Percentiles rank a stretch among this genome's conserved stretches.
phyloP scores from a whole-genome alignment of 2,888 invertebrate genomes.

The Orgyia antiqua region DNA sequence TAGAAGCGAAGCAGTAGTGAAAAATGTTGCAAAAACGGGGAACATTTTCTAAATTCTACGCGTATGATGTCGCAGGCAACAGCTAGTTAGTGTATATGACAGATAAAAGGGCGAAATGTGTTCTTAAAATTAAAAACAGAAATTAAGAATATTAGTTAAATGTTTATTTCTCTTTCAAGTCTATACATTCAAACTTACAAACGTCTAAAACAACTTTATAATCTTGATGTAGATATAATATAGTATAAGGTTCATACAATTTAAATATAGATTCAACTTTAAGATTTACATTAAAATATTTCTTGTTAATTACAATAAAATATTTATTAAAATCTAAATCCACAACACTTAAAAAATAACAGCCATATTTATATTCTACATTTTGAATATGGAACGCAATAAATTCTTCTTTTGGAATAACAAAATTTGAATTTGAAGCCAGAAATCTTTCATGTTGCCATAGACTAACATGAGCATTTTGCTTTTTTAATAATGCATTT shows the following conservation, averaged over 20 bases:
- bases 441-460: conserved; percentile 77
- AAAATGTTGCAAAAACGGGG: too few relatives aligned
- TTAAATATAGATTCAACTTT: conserved; percentile 38
- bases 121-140: too few relatives aligned
- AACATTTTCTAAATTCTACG: too few relatives aligned
- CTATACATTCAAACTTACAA: conserved; percentile 54
- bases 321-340: conserved; percentile 37
- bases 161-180: conserved; percentile 9
- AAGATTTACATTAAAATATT: conserved; percentile 38
- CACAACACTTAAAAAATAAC: conserved; percentile 41
- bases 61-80: too few relatives aligned
- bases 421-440: conserved; percentile 59
- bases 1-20: too few relatives aligned
- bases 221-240: conserved; percentile 21
- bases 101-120: too few relatives aligned
- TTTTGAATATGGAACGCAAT: conserved; percentile 44
- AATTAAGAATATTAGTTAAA: not conserved
- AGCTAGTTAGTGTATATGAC: too few relatives aligned
- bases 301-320: conserved; percentile 47
- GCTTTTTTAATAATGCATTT: conserved; percentile 60
- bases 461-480: conserved; percentile 58
- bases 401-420: conserved; percentile 52
- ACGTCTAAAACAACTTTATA: conserved; percentile 54
- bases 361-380: conserved; percentile 47
- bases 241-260: conserved; percentile 52